Evolutionary conservation across 1,140 invertebrate species (phyloP).

Genomic region (Drosophila saltans): DNA sequence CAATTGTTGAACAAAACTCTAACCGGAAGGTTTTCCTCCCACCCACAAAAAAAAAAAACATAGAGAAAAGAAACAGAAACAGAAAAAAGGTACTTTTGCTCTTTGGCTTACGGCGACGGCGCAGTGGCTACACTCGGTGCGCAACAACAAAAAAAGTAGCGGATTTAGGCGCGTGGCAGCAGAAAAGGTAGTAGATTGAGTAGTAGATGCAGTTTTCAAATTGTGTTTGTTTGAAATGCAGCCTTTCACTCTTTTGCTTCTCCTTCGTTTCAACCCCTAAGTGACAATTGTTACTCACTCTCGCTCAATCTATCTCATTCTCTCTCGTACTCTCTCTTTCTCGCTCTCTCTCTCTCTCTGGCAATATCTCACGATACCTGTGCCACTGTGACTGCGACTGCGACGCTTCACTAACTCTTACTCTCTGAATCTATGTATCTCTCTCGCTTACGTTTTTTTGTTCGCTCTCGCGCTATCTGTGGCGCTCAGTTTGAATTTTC

Average conservation of each 20-base stretch:
- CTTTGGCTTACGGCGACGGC: constrained; percentile 23
- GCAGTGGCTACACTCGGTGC: constrained; percentile 1
- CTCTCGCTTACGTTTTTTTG: constrained; percentile 18
- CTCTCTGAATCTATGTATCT: constrained; percentile 17
- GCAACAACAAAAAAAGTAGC: constrained; percentile 10
- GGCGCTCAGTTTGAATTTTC: constrained; percentile 60
- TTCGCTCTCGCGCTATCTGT: constrained; percentile 6
- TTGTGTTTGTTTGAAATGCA: constrained; percentile 4
- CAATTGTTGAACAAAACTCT: constrained; percentile 57
- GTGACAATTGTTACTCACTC: background rate
- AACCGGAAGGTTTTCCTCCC: constrained; percentile 54
- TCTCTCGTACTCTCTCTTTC: constrained; percentile 1
- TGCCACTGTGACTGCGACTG: background rate
- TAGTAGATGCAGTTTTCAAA: constrained; percentile 33
- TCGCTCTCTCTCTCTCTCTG: background rate
- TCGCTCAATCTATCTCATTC: background rate
- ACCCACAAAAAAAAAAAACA: constrained; percentile 58
- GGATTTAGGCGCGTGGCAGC: constrained; percentile 47
- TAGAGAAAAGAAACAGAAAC: constrained; percentile 14
- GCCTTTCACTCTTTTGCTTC: constrained; percentile 5
- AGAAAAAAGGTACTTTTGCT: constrained; percentile 35
- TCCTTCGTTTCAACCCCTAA: constrained; percentile 3
- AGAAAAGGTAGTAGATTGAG: constrained; percentile 33
- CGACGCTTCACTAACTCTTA: background rate
- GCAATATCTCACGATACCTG: background rate